Evolutionary conservation across 2,888 invertebrate species (phyloP).

Genomic region (Reticulitermes lucifugus): DNA sequence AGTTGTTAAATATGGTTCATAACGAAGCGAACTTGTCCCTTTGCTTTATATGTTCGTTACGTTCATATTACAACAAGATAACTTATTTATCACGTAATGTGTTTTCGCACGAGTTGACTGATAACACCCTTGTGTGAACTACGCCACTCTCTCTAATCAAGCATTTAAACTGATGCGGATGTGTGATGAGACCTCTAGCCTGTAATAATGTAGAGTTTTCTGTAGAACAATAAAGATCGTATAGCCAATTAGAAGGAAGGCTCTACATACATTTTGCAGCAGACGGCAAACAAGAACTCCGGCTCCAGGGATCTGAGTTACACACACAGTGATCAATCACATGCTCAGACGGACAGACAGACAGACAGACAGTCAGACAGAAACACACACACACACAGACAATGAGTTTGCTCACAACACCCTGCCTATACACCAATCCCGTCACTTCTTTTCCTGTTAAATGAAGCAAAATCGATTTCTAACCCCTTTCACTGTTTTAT

Average conservation of each 20-base stretch:
- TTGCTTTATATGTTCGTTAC: no score
- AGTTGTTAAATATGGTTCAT: no score
- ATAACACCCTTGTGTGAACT: background rate
- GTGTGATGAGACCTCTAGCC: background rate
- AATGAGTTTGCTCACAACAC: background rate
- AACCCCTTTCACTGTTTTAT: background rate
- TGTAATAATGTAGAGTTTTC: no score
- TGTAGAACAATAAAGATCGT: background rate
- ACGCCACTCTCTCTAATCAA: background rate
- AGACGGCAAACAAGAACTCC: background rate
- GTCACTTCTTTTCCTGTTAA: background rate
- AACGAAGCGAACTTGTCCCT: no score
- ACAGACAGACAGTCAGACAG: background rate
- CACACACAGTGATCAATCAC: slow-evolving; percentile 16
- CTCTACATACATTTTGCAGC: background rate
- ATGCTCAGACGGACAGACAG: background rate
- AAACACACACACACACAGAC: background rate
- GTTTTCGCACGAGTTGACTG: no score
- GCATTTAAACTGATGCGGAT: background rate
- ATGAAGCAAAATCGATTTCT: background rate
- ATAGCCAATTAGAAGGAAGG: slow-evolving; percentile 7
- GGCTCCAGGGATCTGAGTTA: background rate
- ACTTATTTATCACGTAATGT: no score
- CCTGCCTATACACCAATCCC: background rate
- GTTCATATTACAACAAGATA: no score